Evolutionary conservation across 2,113 vertebrate genomes (phyloP).

Genomic region (Hoplias malabaricus): DNA sequence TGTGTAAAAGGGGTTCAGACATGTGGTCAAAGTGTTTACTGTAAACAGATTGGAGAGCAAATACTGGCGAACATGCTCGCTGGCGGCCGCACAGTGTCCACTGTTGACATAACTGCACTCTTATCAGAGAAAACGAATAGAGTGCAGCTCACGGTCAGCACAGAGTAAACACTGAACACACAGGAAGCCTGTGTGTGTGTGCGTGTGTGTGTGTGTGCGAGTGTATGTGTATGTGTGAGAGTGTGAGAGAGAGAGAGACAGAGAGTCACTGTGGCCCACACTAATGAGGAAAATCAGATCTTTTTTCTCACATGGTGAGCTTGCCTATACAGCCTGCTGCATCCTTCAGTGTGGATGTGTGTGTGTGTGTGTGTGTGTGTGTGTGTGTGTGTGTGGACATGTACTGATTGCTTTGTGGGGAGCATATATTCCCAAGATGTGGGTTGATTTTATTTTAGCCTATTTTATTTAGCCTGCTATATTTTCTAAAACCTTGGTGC

Average conservation of each 20-base stretch:
- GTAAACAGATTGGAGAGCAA: conserved; percentile 57
- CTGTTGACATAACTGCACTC: conserved; percentile 57
- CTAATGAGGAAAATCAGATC: conserved; percentile 47
- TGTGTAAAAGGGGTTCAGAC: conserved; percentile 47
- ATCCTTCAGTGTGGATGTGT: conserved; percentile 12
- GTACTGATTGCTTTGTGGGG: neutral
- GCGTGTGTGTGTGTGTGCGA: conserved; percentile 26
- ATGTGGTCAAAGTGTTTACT: conserved; percentile 55
- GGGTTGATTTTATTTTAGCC: no score
- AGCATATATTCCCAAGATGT: no score
- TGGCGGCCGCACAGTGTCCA: conserved; percentile 47
- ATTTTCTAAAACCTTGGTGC: no score
- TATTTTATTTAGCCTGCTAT: no score
- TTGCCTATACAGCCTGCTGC: conserved; percentile 2
- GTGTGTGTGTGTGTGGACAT: neutral
- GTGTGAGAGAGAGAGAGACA: conserved; percentile 7
- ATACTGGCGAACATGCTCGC: conserved; percentile 50
- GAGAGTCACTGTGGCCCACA: conserved; percentile 37
- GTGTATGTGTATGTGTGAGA: conserved; percentile 18
- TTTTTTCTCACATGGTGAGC: conserved; percentile 29
- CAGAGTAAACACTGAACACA: conserved; percentile 54
- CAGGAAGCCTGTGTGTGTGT: conserved; percentile 45
- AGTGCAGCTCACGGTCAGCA: conserved; percentile 47
- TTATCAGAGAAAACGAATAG: conserved; percentile 50
- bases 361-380: neutral